A percentile compares a stretch with the other conserved stretches of the same genome.
Conservation (phyloP, 1,140 invertebrate species). For the Aricia agestis region DNA sequence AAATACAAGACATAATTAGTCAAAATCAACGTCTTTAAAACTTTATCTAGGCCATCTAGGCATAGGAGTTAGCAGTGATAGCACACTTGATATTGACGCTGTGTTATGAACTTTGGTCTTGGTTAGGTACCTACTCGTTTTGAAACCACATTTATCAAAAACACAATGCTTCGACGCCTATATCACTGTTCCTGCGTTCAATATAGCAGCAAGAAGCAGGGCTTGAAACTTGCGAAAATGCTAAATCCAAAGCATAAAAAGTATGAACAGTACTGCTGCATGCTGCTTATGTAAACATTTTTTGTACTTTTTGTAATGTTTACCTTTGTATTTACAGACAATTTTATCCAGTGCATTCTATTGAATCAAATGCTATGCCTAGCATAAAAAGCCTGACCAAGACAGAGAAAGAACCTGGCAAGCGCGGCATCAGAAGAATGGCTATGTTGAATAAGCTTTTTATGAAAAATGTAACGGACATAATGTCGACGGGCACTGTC, state of each 20-base stretch:
- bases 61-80: too few relatives aligned
- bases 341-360: constrained; percentile 44
- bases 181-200: constrained; percentile 45
- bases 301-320: constrained; percentile 27
- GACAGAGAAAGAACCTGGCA: constrained; percentile 56
- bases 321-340: constrained; percentile 38
- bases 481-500: constrained; percentile 82
- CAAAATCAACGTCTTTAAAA: too few relatives aligned
- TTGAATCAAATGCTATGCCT: constrained; percentile 41
- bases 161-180: constrained; percentile 43
- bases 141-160: not conserved
- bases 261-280: constrained; percentile 31
- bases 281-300: constrained; percentile 5
- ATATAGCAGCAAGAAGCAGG: constrained; percentile 52
- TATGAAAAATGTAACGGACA: constrained; percentile 85
- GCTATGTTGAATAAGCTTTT: constrained; percentile 86
- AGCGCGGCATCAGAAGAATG: constrained; percentile 72
- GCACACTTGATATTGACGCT: too few relatives aligned
- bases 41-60: too few relatives aligned
- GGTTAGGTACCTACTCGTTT: not conserved
- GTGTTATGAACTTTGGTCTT: too few relatives aligned
- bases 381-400: constrained; percentile 60
- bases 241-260: constrained; percentile 55
- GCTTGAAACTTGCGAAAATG: constrained; percentile 60
- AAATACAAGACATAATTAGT: not conserved